phyloP scores from a whole-genome alignment of 2,797 vertebrate genomes.

The Etheostoma perlongum region DNA sequence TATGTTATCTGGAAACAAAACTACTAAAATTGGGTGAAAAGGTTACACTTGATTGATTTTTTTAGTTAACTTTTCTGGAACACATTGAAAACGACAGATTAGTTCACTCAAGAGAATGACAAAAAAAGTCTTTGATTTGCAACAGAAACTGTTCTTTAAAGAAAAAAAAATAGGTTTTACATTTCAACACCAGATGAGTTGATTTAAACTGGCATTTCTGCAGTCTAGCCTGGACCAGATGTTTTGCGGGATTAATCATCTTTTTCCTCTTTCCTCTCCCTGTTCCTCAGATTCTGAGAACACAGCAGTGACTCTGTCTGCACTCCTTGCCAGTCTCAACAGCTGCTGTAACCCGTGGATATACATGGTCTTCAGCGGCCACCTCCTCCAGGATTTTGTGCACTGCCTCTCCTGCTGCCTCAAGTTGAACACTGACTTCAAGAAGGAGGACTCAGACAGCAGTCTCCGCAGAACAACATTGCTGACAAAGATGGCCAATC shows the following conservation, averaged over 20 bases:
- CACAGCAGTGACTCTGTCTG: constrained; percentile 91
- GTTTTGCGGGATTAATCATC: constrained; percentile 51
- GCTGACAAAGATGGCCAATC: constrained; percentile 87
- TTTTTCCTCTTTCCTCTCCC: constrained; percentile 42
- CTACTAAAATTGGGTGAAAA: not conserved
- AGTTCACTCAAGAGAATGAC: not conserved
- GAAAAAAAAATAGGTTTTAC: not conserved
- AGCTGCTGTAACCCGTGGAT: constrained; percentile 99
- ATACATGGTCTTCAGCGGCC: constrained; percentile 99
- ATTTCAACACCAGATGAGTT: constrained; percentile 38
- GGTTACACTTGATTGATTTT: not conserved
- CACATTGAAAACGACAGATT: not conserved
- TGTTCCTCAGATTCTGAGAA: constrained; percentile 91
- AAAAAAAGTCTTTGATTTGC: constrained; percentile 12
- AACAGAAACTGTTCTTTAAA: not conserved
- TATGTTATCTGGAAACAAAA: not conserved
- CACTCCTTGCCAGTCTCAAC: constrained; percentile 94
- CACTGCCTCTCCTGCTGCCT: constrained; percentile 89
- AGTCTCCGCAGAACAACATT: constrained; percentile 90
- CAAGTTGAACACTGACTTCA: constrained; percentile 81
- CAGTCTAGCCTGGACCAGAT: constrained; percentile 51
- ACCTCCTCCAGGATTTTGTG: constrained; percentile 94
- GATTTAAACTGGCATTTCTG: constrained; percentile 17
- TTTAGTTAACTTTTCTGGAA: not conserved
- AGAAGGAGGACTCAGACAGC: constrained; percentile 94